These are phyloP conservation scores for Bathynomus jamesi DNA, from an alignment of 1,140 invertebrate genomes.

Conservation along the genomic window DNA sequence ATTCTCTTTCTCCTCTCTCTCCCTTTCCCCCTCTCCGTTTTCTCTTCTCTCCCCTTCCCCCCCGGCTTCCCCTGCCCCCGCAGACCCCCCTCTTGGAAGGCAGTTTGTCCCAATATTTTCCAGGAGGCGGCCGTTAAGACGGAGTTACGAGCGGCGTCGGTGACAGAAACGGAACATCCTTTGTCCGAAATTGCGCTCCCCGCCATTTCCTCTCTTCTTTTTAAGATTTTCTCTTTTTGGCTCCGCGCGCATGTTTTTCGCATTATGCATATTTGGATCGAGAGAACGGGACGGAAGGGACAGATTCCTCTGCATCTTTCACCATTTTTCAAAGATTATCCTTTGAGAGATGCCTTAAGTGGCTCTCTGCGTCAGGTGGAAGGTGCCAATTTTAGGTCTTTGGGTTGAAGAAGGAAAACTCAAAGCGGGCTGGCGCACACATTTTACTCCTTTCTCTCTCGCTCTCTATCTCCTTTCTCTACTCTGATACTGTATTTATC, in stretches of 20 bases:
- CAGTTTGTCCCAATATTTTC: neutral
- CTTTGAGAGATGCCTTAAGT: constrained; percentile 1
- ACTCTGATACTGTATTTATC: too few relatives aligned
- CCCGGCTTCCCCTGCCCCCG: too few relatives aligned
- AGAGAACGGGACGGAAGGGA: neutral
- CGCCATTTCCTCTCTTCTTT: neutral
- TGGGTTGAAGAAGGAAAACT: neutral
- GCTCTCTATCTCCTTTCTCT: neutral
- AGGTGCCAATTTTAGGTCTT: neutral
- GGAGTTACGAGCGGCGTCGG: neutral
- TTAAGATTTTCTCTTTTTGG: neutral
- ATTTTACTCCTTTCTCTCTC: neutral
- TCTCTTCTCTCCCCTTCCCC: neutral
- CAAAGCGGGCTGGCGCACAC: neutral
- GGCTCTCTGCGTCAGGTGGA: neutral
- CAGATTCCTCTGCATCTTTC: neutral
- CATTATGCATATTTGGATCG: constrained; percentile 1
- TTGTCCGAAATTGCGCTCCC: neutral
- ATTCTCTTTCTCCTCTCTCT: neutral
- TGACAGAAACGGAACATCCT: neutral
- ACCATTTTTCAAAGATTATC: constrained; percentile 1
- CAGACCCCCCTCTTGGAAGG: neutral
- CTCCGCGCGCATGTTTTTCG: neutral
- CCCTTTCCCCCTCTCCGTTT: neutral
- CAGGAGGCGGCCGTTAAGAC: neutral